phyloP scores from a whole-genome alignment of 2,113 vertebrate genomes.

The Coracopsis vasa region DNA sequence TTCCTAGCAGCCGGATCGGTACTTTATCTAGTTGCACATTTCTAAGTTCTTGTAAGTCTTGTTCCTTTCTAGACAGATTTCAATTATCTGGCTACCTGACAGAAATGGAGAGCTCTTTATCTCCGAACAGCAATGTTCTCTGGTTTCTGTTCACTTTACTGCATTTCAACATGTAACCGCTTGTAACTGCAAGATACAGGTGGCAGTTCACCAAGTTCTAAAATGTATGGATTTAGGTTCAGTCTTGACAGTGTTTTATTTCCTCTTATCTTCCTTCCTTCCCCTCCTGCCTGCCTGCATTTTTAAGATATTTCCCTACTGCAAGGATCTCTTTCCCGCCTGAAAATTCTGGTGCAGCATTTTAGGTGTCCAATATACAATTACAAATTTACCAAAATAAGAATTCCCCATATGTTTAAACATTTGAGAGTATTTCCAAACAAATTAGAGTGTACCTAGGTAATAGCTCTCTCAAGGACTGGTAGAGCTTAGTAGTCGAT shows the following conservation, averaged over 20 bases:
- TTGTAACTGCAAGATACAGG: not conserved
- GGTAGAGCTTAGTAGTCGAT: not conserved
- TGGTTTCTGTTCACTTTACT: conserved; percentile 10
- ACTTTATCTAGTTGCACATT: not conserved
- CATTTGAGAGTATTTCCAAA: not conserved
- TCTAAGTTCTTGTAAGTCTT: not conserved
- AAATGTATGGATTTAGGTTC: not conserved
- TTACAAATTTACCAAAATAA: not conserved
- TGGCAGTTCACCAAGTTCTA: not conserved
- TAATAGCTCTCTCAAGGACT: not conserved
- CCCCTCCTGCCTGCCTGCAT: accelerated
- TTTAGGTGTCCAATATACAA: not conserved
- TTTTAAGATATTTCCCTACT: not conserved
- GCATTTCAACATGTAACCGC: not conserved
- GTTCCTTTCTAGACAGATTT: not conserved
- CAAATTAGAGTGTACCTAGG: not conserved
- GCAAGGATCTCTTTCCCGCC: not conserved
- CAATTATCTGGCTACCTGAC: conserved; percentile 8
- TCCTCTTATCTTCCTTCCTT: not conserved
- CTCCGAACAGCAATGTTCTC: not conserved
- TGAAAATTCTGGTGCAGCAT: not conserved
- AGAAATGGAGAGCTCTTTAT: conserved; percentile 14
- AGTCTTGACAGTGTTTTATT: not conserved
- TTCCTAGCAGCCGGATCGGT: not conserved
- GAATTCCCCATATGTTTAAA: not conserved